Conservation (phyloP, 30 jellyfish, hydroid and myxozoan species). For the Cassiopea xamachana region DNA sequence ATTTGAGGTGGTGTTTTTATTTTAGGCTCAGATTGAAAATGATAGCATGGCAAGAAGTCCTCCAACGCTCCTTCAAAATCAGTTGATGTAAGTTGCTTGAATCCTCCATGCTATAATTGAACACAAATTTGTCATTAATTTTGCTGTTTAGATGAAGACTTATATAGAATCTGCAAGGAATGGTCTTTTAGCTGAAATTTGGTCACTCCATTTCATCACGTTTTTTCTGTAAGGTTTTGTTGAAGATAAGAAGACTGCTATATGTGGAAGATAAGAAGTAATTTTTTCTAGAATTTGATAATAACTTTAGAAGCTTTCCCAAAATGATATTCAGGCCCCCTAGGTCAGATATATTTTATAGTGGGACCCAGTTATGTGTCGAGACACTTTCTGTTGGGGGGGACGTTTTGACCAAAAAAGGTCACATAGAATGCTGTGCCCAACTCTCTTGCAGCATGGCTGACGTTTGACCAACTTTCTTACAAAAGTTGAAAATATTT, state of each 20-base stretch:
- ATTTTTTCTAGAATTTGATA: too few relatives aligned
- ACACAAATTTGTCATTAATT: neutral
- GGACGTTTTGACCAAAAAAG: too few relatives aligned
- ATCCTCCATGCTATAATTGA: neutral
- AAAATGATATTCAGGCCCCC: too few relatives aligned
- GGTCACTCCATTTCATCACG: neutral
- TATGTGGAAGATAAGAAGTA: neutral
- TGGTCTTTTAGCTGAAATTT: neutral
- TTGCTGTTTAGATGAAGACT: neutral
- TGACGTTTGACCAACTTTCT: too few relatives aligned
- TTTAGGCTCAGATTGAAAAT: slow-evolving; percentile 87
- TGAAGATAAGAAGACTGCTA: neutral
- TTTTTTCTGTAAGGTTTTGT: neutral
- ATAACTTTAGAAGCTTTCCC: too few relatives aligned
- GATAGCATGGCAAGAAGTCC: slow-evolving; percentile 59
- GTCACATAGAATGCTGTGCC: too few relatives aligned
- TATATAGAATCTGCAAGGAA: neutral
- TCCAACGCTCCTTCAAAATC: slow-evolving; percentile 76
- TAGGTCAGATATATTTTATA: too few relatives aligned
- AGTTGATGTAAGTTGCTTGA: slow-evolving; percentile 65
- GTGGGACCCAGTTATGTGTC: too few relatives aligned
- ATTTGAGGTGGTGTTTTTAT: neutral
- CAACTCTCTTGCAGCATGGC: too few relatives aligned
- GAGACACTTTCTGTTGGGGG: too few relatives aligned
- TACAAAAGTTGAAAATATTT: too few relatives aligned